Percentiles rank a stretch among this genome's conserved stretches.
Evolutionary conservation across 2,113 vertebrate species (phyloP).

Genomic region (Rattus rattus): DNA sequence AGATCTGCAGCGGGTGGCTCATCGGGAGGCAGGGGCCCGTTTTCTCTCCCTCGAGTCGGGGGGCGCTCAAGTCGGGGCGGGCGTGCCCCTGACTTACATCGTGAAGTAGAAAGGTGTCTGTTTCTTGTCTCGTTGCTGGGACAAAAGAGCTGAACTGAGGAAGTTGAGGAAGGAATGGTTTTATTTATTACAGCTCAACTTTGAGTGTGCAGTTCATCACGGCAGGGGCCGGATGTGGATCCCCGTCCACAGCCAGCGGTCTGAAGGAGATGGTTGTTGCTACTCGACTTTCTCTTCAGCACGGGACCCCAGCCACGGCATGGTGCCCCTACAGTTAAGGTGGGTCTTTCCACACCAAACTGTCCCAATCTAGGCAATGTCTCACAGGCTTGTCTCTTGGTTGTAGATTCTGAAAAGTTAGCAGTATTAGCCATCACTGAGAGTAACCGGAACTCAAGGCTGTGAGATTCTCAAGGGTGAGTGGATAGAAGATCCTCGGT

Average conservation of each 20-base stretch:
- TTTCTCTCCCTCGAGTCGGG: not conserved
- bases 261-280: not conserved
- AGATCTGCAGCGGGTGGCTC: not conserved
- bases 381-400: not conserved
- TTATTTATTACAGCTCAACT: not conserved
- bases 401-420: not conserved
- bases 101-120: not conserved
- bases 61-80: no score
- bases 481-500: not conserved
- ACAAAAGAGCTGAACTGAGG: not conserved
- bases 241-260: not conserved
- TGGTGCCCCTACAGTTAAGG: not conserved
- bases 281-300: not conserved
- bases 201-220: not conserved
- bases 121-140: not conserved
- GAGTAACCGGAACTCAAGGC: not conserved
- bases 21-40: not conserved
- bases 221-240: no score
- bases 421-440: accelerated
- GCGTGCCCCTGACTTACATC: not conserved
- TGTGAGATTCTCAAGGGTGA: not conserved
- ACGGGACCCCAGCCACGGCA: not conserved
- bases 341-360: not conserved
- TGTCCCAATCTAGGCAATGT: not conserved
- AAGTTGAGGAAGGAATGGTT: not conserved